Evolutionary conservation across 2,888 invertebrate species (phyloP).

Genomic region (Holacanthella duospinosa): DNA sequence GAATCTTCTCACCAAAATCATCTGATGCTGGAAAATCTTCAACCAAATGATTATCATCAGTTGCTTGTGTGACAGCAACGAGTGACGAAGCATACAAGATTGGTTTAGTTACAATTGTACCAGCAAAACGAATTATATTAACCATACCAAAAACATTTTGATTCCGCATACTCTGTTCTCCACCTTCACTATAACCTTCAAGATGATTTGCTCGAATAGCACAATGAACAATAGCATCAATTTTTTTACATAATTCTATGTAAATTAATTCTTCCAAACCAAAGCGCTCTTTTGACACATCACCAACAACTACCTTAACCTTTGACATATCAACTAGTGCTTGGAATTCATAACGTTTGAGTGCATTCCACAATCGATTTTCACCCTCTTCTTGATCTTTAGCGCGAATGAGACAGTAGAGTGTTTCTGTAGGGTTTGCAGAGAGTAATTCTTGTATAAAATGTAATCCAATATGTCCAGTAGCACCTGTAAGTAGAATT

Average conservation of each 20-base stretch:
- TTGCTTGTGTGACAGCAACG: slow-evolving; percentile 8
- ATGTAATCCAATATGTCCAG: slow-evolving; percentile 25
- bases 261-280: slow-evolving; percentile 15
- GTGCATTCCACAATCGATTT: slow-evolving; percentile 15
- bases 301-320: slow-evolving; percentile 18
- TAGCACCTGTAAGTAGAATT: slow-evolving; percentile 26
- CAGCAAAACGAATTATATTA: slow-evolving; percentile 24
- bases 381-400: slow-evolving; percentile 14
- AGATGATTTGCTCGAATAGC: slow-evolving; percentile 28
- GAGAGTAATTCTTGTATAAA: slow-evolving; percentile 9
- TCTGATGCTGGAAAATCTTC: slow-evolving; percentile 20
- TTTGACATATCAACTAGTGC: slow-evolving; percentile 14
- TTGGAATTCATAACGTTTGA: slow-evolving; percentile 18
- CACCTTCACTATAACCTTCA: slow-evolving; percentile 20
- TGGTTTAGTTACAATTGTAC: slow-evolving; percentile 18
- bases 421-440: slow-evolving; percentile 7
- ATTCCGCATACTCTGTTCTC: slow-evolving; percentile 15
- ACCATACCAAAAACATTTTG: slow-evolving; percentile 26
- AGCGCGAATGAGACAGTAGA: slow-evolving; percentile 22
- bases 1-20: slow-evolving; percentile 19
- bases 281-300: slow-evolving; percentile 16
- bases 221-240: slow-evolving; percentile 25
- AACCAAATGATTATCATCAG: slow-evolving; percentile 10
- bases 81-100: slow-evolving; percentile 28
- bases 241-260: slow-evolving; percentile 7